Evolutionary conservation across 2,113 vertebrate genomes (phyloP).

Genomic region (Tor tambroides): DNA sequence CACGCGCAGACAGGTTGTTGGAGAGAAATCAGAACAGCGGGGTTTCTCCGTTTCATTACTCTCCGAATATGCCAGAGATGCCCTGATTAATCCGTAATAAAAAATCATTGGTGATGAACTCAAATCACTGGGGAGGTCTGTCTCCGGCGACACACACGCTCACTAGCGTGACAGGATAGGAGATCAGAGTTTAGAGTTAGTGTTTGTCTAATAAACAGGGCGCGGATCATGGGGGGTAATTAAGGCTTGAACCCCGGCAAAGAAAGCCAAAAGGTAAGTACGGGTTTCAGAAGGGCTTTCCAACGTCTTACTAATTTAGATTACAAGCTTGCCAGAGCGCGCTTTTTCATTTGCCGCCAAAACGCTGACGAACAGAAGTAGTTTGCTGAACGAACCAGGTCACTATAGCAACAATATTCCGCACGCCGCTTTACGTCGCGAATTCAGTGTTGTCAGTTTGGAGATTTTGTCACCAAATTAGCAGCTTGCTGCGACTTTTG

Average conservation of each 20-base stretch:
- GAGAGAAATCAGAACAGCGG: constrained; percentile 68
- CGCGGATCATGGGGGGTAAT: neutral
- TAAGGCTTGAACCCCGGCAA: neutral
- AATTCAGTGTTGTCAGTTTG: too few relatives aligned
- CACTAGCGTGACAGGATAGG: neutral
- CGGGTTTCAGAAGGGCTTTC: neutral
- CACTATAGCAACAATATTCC: neutral
- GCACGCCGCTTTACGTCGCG: neutral
- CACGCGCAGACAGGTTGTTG: constrained; percentile 79
- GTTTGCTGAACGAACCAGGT: neutral
- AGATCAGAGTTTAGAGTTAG: neutral
- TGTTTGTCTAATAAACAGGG: too few relatives aligned
- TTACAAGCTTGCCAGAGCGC: neutral
- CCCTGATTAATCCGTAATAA: constrained; percentile 60
- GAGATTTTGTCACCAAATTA: too few relatives aligned
- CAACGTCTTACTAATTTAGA: neutral
- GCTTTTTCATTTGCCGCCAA: too few relatives aligned
- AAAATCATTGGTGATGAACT: constrained; percentile 38
- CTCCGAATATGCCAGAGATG: constrained; percentile 48
- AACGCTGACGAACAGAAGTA: neutral
- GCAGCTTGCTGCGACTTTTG: too few relatives aligned
- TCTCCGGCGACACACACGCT: neutral
- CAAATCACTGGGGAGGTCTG: constrained; percentile 28
- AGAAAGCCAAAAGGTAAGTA: neutral
- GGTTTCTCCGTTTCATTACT: constrained; percentile 69